Evolutionary conservation across 2,113 vertebrate species (phyloP).

Genomic region (Neopipo cinnamomea): DNA sequence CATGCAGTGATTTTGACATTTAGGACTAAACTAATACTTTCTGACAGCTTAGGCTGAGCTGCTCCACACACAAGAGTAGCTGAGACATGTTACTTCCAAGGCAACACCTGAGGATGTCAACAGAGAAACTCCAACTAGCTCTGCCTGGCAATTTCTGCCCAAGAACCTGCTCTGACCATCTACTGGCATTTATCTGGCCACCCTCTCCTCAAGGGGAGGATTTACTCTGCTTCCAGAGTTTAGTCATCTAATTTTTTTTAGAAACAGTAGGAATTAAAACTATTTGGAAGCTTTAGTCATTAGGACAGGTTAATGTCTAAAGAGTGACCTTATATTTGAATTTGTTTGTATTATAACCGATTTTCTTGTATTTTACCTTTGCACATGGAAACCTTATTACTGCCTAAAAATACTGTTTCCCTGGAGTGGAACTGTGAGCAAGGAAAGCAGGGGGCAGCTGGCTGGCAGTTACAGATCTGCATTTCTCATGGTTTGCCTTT

Average conservation of each 20-base stretch:
- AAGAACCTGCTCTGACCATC: not conserved
- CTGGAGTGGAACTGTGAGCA: not conserved
- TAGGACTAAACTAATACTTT: not conserved
- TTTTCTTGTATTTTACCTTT: not conserved
- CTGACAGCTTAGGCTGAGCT: not conserved
- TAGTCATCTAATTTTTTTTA: not conserved
- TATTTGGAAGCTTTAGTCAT: not conserved
- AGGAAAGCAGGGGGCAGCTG: not conserved
- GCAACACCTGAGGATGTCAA: not conserved
- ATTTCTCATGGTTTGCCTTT: not conserved
- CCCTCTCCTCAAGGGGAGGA: not conserved
- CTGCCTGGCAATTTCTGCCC: not conserved
- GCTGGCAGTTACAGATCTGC: not conserved
- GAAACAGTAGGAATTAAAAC: not conserved
- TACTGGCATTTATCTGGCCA: not conserved
- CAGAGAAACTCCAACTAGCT: not conserved
- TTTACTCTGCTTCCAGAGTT: not conserved
- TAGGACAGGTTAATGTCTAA: not conserved
- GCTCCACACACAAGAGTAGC: not conserved
- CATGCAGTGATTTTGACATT: not conserved
- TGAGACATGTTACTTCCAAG: not conserved
- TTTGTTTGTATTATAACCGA: not conserved
- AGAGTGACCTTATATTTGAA: not conserved
- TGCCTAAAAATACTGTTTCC: not conserved
- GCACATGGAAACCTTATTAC: not conserved